Evolutionary conservation across 2,113 vertebrate species (phyloP), one percentile per base, ranked within the genome.

Genomic region (Saguinus midas): DNA sequence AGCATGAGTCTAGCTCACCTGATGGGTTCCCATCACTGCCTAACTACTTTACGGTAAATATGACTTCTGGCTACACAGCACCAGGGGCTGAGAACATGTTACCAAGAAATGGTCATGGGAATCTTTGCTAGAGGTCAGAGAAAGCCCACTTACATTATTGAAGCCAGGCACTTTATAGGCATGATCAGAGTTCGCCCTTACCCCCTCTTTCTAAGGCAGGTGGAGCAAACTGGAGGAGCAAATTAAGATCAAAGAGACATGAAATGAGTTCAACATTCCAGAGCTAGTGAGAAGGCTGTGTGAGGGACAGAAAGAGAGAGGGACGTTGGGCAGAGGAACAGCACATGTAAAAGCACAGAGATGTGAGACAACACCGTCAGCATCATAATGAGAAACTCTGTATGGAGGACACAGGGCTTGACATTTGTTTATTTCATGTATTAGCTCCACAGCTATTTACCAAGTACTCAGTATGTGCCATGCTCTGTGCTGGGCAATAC

Each of bases 381-480:
- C 45, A 21, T 66, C 52, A 1, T 16, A 45, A 29, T 50, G 23
- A 88, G 66, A 61, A 84, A 8, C 18, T 35, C 35, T 58, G 1
- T 5, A 3, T 57, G 8, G 21, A 3, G 10, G 23, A n/a, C 3
- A 1, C 12, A 25, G 25, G 85, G 52, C 37, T 80, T 40, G 5
- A 29, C 25, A 2, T 18, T 43, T 27, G 12, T 57, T 48, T 9
- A 13, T 48, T 16, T 57, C 8, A 4, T 66, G 35, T 29, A 8
- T 27, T 64, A 18, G 5, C 35, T 79, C n/a, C 57, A 29, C 61
- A 40, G 23, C 32, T 79, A 23, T 25, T 61, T 29, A 6, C 78
- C 11, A 2, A 37, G 8, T 10, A 13, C 48, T 66, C 61, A n/a
- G 48, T 23, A 1, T 29, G 37, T 20, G 29, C n/a, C 20, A 0